phyloP scores from a whole-genome alignment of 2,888 invertebrate genomes.

The Pachymerium ferrugineum region DNA sequence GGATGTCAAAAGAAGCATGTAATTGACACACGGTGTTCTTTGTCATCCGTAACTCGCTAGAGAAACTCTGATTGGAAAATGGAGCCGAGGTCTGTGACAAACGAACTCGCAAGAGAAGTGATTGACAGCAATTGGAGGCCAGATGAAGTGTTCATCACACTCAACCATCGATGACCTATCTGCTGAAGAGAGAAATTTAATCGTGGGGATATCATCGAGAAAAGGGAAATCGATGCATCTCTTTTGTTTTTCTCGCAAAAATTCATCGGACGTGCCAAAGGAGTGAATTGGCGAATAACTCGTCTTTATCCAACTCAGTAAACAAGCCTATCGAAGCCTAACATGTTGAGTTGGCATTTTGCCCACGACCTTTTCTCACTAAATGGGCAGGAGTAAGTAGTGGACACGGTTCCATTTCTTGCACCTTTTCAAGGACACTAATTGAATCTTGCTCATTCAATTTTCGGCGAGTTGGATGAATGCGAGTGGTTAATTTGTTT shows the following conservation, averaged over 20 bases:
- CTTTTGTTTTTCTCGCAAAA: too few relatives aligned
- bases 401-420: neutral
- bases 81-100: slow-evolving; percentile 12
- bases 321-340: slow-evolving; percentile 23
- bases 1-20: slow-evolving; percentile 22
- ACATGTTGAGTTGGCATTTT: neutral
- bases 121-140: slow-evolving; percentile 23
- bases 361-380: slow-evolving; percentile 9
- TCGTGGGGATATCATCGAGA: too few relatives aligned
- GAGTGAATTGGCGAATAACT: slow-evolving; percentile 7
- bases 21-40: slow-evolving; percentile 19
- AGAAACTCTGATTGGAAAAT: slow-evolving; percentile 5
- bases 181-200: neutral
- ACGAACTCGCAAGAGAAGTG: neutral
- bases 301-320: neutral
- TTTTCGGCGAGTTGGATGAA: neutral
- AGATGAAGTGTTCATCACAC: neutral
- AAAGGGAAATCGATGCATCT: too few relatives aligned
- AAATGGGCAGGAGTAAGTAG: neutral
- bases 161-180: neutral
- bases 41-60: slow-evolving; percentile 7
- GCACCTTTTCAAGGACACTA: neutral
- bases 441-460: neutral
- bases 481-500: too few relatives aligned
- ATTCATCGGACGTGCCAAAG: neutral